Evolutionary conservation across 2,888 invertebrate genomes (phyloP).

Genomic region (Dendrolimus pini): DNA sequence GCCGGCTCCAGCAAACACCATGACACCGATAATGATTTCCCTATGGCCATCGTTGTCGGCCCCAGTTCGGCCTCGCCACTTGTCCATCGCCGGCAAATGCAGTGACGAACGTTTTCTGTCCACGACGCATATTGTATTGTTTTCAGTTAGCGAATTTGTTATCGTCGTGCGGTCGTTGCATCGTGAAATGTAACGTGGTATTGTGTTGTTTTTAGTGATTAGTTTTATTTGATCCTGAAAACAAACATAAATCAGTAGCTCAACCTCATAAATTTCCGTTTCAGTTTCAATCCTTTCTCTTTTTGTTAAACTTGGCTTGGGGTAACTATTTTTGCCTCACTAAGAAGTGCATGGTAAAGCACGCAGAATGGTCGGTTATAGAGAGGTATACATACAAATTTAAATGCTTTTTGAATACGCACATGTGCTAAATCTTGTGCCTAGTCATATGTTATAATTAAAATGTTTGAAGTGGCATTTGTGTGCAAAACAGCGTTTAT

Average conservation of each 20-base stretch:
- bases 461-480: conserved; percentile 9
- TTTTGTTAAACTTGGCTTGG: conserved; percentile 1
- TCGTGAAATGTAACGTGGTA: conserved; percentile 19
- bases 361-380: conserved; percentile 15
- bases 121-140: conserved; percentile 50
- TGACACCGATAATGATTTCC: conserved; percentile 65
- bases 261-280: neutral
- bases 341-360: conserved; percentile 23
- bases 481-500: conserved; percentile 26
- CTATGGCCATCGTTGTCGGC: conserved; percentile 42
- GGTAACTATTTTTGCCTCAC: conserved; percentile 34
- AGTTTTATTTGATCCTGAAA: neutral
- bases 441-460: conserved; percentile 8
- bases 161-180: conserved; percentile 54
- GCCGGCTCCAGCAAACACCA: conserved; percentile 39
- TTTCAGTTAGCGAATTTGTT: conserved; percentile 60
- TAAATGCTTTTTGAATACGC: conserved; percentile 6
- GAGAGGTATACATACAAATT: conserved; percentile 4
- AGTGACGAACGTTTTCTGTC: conserved; percentile 57
- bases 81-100: conserved; percentile 43
- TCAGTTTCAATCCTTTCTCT: neutral
- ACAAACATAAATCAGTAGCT: neutral
- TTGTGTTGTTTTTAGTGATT: neutral
- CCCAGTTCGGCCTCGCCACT: conserved; percentile 29
- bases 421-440: neutral